These are phyloP conservation scores for Agrypnus murinus DNA, from an alignment of 2,888 invertebrate genomes.

Conservation along the genomic window DNA sequence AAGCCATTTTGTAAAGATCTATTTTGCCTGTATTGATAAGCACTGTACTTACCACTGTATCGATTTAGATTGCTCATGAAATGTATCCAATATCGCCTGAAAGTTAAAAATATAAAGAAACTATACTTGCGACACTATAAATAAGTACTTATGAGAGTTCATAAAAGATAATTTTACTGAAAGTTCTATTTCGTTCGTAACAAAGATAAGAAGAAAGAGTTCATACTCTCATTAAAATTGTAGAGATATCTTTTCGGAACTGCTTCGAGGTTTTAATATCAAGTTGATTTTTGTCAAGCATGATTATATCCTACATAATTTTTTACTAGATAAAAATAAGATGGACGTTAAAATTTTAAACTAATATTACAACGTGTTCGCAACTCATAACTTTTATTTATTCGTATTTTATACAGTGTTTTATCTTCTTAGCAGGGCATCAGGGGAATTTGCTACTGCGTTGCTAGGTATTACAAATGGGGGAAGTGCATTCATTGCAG, in stretches of 20 bases:
- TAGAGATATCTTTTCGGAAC: constrained; percentile 24
- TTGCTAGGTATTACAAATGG: constrained; percentile 31
- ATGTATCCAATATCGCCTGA: no score
- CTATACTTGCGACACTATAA: no score
- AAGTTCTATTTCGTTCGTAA: constrained; percentile 18
- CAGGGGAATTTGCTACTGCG: constrained; percentile 3
- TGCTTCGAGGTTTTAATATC: constrained; percentile 29
- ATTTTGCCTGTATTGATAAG: no score
- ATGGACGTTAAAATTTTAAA: constrained; percentile 35
- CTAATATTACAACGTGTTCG: constrained; percentile 22
- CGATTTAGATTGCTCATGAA: no score
- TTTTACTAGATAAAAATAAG: constrained; percentile 22
- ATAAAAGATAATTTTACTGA: no score
- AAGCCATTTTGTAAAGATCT: no score
- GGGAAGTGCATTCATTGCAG: constrained; percentile 31
- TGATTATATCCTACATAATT: constrained; percentile 29
- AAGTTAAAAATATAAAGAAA: no score
- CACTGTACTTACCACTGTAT: no score
- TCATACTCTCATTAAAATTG: constrained; percentile 34
- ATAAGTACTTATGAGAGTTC: no score
- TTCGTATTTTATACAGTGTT: neutral
- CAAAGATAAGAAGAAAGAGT: constrained; percentile 10
- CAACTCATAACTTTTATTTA: constrained; percentile 6
- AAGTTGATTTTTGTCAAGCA: constrained; percentile 30
- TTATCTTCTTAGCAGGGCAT: constrained; percentile 19